Percentiles rank a stretch among this genome's conserved stretches.
Evolutionary conservation across 1,140 invertebrate genomes (phyloP).

Genomic region (Doryteuthis pealeii): DNA sequence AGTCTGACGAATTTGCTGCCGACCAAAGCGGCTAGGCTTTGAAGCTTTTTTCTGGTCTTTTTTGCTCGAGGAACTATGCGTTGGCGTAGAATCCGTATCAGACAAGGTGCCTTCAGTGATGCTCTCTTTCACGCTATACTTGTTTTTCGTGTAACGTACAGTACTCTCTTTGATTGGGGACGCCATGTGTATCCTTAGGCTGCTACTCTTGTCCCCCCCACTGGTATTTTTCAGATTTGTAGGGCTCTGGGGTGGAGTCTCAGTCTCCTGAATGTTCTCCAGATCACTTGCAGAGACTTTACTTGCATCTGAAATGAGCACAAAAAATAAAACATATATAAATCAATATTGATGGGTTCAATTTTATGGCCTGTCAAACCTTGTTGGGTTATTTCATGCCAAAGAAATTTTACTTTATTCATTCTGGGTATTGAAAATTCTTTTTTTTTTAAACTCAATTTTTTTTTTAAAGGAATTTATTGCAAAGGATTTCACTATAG

Average conservation of each 20-base stretch:
- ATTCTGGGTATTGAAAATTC: no score
- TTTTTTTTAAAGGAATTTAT: no score
- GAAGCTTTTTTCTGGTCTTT: slow-evolving; percentile 27
- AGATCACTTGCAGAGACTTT: slow-evolving; percentile 59
- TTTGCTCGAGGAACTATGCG: slow-evolving; percentile 40
- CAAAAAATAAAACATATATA: neutral
- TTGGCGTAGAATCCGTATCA: slow-evolving; percentile 42
- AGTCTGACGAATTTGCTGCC: slow-evolving; percentile 37
- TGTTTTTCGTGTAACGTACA: slow-evolving; percentile 45
- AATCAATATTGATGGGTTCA: no score
- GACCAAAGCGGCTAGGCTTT: slow-evolving; percentile 63
- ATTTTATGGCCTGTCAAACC: no score
- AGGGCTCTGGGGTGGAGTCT: slow-evolving; percentile 58
- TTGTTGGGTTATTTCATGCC: no score
- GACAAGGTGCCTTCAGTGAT: slow-evolving; percentile 30
- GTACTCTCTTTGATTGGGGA: slow-evolving; percentile 34
- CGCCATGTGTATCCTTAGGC: slow-evolving; percentile 30
- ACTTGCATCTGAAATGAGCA: slow-evolving; percentile 45
- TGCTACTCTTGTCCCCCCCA: slow-evolving; percentile 23
- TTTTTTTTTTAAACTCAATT: no score
- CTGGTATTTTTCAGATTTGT: slow-evolving; percentile 27
- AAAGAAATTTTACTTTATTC: no score
- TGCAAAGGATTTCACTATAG: no score
- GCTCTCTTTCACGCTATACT: slow-evolving; percentile 23
- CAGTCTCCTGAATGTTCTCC: slow-evolving; percentile 59